phyloP scores from a whole-genome alignment of 2,888 invertebrate species.

The Noctua comes region DNA sequence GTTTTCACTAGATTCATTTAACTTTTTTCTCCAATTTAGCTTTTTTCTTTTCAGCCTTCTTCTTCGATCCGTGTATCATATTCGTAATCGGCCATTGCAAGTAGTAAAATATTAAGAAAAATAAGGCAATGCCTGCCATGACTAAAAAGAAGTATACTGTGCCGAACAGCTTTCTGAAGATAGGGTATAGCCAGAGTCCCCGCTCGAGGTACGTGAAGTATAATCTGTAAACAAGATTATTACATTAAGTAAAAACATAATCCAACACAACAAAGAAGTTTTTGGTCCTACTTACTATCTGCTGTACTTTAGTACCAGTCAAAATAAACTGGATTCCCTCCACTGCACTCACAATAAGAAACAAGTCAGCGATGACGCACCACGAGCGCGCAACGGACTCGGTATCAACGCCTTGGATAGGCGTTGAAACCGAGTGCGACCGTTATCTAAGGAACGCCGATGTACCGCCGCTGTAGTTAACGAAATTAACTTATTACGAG shows the following conservation, averaged over 20 bases:
- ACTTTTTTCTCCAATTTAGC: constrained; percentile 51
- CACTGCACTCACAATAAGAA: no score
- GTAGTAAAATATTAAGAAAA: constrained; percentile 71
- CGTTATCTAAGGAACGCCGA: no score
- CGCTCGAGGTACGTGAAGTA: constrained; percentile 78
- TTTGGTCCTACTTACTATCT: no score
- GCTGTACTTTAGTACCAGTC: no score
- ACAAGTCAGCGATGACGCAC: no score
- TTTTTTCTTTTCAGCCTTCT: constrained; percentile 36
- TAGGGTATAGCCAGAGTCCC: constrained; percentile 82
- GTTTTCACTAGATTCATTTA: constrained; percentile 21
- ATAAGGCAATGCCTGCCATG: constrained; percentile 43
- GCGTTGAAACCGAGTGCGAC: no score
- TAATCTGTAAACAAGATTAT: constrained; percentile 76
- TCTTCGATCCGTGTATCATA: constrained; percentile 65
- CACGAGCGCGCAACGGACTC: no score
- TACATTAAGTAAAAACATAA: background rate
- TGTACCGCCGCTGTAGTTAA: no score
- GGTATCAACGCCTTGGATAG: no score
- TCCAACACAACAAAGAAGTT: background rate
- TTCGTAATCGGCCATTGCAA: constrained; percentile 77
- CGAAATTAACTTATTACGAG: no score
- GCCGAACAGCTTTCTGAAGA: constrained; percentile 74
- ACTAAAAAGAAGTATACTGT: constrained; percentile 75
- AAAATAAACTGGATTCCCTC: no score